Evolutionary conservation across 2,888 invertebrate genomes (phyloP), one percentile per base, ranked within the genome.

Genomic region (Lymantria dispar): DNA sequence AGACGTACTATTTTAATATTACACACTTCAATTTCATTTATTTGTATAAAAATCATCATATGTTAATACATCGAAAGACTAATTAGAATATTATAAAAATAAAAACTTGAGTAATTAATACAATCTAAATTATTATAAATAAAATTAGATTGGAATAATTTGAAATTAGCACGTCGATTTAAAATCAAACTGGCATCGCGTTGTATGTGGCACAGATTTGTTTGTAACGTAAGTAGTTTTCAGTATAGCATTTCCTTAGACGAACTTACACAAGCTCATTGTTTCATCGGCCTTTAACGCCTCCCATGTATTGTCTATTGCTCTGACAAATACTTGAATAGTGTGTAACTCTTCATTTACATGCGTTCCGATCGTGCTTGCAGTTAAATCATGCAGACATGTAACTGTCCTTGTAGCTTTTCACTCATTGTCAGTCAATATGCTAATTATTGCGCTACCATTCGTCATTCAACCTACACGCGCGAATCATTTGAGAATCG

Each of bases 391-490:
- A 78, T 75, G 72, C 58, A 68, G 69, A 66, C 66, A 72, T 68
- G 58, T 72, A 64, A 76, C 73, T 76, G 75, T 83, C 78, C 73
- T 76, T 33, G 68, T 58, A 66, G 62, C 73, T 79, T 85, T 85
- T 83, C 80, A 79, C 82, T 82, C 71, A 75, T 84, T 84, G 76
- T 74, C 72, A 85, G 78, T 83, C 81, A 77, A 78, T 78, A 85
- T 85, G 85, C 69, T 76, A 81, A 85, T 75, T 66, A 56, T 67
- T 62, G 71, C 68, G 55, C 58, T 58, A 79, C 78, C 73, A 76
- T 78, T 76, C 62, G 58, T 48, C 50, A 52, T 12, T 41, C 40
- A 49, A 50, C 43, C 8, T 48, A 43, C 39, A 53, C 45, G 10
- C 37, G 15, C n/a, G 41, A 45, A 45, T 50, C 39, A 44, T 37